Evolutionary conservation across 2,888 invertebrate species (phyloP).

Genomic region (Epinotia demarniana): DNA sequence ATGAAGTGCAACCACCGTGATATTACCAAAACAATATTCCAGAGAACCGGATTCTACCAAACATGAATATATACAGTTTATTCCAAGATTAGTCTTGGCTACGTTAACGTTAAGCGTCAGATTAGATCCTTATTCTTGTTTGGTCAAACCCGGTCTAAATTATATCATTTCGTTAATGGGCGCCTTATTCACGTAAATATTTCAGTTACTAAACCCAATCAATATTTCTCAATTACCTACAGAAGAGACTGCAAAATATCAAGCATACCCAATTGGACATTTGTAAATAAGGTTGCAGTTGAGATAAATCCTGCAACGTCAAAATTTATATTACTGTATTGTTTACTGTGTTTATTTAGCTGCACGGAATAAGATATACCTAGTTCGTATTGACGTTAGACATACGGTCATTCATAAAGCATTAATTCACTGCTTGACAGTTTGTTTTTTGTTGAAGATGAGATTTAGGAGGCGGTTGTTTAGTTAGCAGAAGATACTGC

Average conservation of each 20-base stretch:
- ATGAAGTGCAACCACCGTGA: not conserved
- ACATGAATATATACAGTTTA: no score
- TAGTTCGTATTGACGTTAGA: conserved; percentile 38
- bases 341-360: conserved; percentile 54
- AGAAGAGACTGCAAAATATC: conserved; percentile 53
- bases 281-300: conserved; percentile 65
- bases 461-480: conserved; percentile 6
- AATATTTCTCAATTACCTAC: not conserved
- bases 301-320: conserved; percentile 59
- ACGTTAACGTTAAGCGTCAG: no score
- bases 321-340: conserved; percentile 65
- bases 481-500: conserved; percentile 48
- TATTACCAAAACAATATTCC: not conserved
- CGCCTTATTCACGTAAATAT: no score
- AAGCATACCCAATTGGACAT: conserved; percentile 53
- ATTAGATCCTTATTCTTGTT: no score
- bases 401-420: conserved; percentile 29
- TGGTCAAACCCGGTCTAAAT: not conserved
- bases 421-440: conserved; percentile 12
- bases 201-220: not conserved
- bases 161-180: not conserved
- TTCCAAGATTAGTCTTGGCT: no score
- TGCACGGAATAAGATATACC: conserved; percentile 35
- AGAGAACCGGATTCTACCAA: no score
- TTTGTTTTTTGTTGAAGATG: conserved; percentile 14